A percentile compares a stretch with the other conserved stretches of the same genome.
These are phyloP conservation scores for Scrobipalpa costella DNA, from an alignment of 2,888 invertebrate species.

Conservation along the genomic window DNA sequence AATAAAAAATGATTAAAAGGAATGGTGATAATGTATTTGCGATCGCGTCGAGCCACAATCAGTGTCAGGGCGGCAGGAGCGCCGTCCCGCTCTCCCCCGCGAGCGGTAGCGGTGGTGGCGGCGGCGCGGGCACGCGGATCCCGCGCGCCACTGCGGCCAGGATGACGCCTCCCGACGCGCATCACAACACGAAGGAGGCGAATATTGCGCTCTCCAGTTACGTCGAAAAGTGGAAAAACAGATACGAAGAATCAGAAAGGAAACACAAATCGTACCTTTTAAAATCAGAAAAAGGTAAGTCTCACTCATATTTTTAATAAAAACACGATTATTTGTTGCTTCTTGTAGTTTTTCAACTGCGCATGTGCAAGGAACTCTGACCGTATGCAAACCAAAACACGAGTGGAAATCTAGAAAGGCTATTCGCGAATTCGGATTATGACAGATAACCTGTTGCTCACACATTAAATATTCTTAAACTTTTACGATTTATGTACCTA, in stretches of 20 bases:
- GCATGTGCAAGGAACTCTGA: conserved; percentile 61
- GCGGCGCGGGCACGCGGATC: conserved; percentile 71
- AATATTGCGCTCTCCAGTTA: conserved; percentile 75
- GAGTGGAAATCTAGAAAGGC: conserved; percentile 68
- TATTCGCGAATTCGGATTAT: conserved; percentile 73
- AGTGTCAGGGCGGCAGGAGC: conserved; percentile 74
- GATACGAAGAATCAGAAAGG: conserved; percentile 86
- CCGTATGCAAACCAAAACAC: conserved; percentile 69
- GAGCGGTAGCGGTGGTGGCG: conserved; percentile 57
- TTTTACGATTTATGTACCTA: conserved; percentile 57
- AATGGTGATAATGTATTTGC: conserved; percentile 80
- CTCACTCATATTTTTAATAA: conserved; percentile 36
- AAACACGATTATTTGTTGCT: conserved; percentile 37
- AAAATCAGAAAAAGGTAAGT: conserved; percentile 86
- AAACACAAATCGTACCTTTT: conserved; percentile 84
- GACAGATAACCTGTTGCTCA: conserved; percentile 76
- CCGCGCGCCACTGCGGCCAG: conserved; percentile 76
- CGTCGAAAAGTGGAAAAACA: conserved; percentile 84
- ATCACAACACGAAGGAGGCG: conserved; percentile 72
- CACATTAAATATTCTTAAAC: conserved; percentile 65
- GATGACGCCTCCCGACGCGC: conserved; percentile 77
- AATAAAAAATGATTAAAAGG: conserved; percentile 80
- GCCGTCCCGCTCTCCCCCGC: conserved; percentile 70
- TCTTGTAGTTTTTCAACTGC: conserved; percentile 51
- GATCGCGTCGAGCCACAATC: conserved; percentile 78